phyloP scores from a whole-genome alignment of 2,888 invertebrate species.

The Pristionchus fissidentatus region DNA sequence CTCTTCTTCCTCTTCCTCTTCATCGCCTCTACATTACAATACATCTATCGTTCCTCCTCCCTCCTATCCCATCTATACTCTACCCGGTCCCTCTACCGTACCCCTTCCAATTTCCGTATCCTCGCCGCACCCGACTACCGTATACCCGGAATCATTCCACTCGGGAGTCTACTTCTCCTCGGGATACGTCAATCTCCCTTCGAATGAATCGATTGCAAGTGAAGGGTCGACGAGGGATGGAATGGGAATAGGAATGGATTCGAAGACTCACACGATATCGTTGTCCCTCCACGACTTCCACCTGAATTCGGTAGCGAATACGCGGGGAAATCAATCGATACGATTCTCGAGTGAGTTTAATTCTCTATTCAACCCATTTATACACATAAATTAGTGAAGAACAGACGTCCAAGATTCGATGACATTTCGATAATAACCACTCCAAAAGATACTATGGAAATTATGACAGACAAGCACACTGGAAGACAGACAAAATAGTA shows the following conservation, averaged over 20 bases:
- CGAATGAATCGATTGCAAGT: not conserved
- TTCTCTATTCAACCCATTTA: not conserved
- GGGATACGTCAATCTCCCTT: not conserved
- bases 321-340: not conserved
- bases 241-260: not conserved
- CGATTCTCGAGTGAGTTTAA: not conserved
- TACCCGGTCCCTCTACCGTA: not conserved
- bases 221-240: not conserved
- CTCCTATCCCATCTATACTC: conserved; percentile 14
- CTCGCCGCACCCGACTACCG: not conserved
- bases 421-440: not conserved
- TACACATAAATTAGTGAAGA: too few relatives aligned
- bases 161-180: not conserved
- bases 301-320: not conserved
- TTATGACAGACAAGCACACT: too few relatives aligned
- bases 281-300: conserved; percentile 29
- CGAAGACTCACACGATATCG: not conserved
- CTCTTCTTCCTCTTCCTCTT: conserved; percentile 15
- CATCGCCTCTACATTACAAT: not conserved
- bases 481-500: too few relatives aligned
- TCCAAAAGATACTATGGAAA: not conserved
- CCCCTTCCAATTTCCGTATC: not conserved
- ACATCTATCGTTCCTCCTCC: not conserved
- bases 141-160: not conserved
- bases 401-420: too few relatives aligned